These are phyloP conservation scores for Holacanthella duospinosa DNA, from an alignment of 2,888 invertebrate genomes.

Conservation along the genomic window DNA sequence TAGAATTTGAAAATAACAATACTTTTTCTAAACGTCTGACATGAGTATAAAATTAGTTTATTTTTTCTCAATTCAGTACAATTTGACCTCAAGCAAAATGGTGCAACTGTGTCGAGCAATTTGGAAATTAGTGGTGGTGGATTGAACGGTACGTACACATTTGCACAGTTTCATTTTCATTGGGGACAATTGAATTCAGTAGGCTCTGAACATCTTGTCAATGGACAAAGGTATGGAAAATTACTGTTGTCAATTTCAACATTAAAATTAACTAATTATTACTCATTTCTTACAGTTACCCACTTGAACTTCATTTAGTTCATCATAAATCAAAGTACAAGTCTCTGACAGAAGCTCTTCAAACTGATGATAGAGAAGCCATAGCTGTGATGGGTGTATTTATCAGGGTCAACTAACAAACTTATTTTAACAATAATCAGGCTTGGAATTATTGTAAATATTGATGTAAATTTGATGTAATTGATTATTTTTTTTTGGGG, in stretches of 20 bases:
- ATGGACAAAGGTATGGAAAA: conserved; percentile 44
- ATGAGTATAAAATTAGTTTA: too few species aligned
- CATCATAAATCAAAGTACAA: not conserved
- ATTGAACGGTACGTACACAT: conserved; percentile 18
- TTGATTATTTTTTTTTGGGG: too few species aligned
- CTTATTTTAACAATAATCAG: too few species aligned
- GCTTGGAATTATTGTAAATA: too few species aligned
- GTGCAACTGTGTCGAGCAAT: not conserved
- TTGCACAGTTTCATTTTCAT: conserved; percentile 71
- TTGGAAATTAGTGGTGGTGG: conserved; percentile 1
- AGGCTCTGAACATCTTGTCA: conserved; percentile 66
- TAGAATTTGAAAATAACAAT: not conserved
- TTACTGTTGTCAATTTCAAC: not conserved
- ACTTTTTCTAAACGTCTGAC: not conserved
- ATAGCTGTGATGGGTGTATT: conserved; percentile 1
- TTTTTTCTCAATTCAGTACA: conserved; percentile 1
- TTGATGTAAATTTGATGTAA: too few species aligned
- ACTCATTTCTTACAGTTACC: too few species aligned
- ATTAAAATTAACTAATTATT: too few species aligned
- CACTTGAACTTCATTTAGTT: not conserved
- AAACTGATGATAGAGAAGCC: conserved; percentile 30
- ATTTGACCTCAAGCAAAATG: conserved; percentile 1
- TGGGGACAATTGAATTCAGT: conserved; percentile 48
- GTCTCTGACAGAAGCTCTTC: not conserved
- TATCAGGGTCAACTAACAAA: not conserved